phyloP scores from a whole-genome alignment of 2,113 vertebrate genomes.

The Catharus bicknelli region DNA sequence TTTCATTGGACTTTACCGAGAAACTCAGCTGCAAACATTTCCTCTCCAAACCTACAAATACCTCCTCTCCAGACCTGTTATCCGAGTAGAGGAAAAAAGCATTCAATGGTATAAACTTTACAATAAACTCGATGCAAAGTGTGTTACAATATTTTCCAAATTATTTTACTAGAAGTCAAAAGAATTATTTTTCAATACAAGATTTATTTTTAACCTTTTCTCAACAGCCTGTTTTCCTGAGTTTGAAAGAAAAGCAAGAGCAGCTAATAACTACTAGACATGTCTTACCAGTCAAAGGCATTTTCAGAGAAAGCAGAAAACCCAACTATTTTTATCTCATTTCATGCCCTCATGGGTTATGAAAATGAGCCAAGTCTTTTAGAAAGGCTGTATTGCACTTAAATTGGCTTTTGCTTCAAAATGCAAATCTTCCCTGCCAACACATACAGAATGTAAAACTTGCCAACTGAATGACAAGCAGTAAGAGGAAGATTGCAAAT shows the following conservation, averaged over 20 bases:
- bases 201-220: background rate
- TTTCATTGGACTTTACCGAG: background rate
- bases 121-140: fast-evolving
- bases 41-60: background rate
- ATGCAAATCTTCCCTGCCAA: slow-evolving; percentile 5
- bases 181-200: background rate
- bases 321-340: background rate
- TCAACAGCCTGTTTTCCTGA: background rate
- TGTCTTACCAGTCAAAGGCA: background rate
- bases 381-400: background rate
- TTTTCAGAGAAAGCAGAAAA: background rate
- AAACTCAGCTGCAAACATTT: background rate
- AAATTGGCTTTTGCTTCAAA: slow-evolving; percentile 29
- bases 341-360: background rate
- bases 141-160: background rate
- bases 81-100: background rate
- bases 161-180: background rate
- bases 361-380: slow-evolving; percentile 6
- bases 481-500: slow-evolving; percentile 3
- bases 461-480: background rate
- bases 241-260: background rate
- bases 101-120: background rate
- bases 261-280: background rate
- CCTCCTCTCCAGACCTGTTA: background rate
- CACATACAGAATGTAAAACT: background rate